A percentile compares a stretch with the other conserved stretches of the same genome.
Conservation (phyloP, 2,797 vertebrate genomes). For the Heteromormyrus szaboi region DNA sequence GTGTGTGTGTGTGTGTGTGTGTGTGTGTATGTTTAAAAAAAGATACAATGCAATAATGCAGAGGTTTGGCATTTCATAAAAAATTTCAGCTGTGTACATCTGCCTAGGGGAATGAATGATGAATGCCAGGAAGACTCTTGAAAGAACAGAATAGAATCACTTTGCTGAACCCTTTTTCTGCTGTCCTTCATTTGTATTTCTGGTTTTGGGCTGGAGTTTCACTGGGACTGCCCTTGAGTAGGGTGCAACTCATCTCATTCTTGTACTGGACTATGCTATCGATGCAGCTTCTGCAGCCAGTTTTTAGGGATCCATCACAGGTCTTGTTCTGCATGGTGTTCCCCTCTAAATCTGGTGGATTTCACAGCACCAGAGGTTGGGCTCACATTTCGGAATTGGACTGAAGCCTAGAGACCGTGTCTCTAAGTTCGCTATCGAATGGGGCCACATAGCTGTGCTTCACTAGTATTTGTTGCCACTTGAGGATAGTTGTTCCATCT, state of each 20-base stretch:
- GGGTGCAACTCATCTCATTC: background rate
- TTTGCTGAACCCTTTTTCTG: background rate
- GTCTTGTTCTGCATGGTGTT: background rate
- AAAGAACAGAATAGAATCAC: background rate
- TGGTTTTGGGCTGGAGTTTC: background rate
- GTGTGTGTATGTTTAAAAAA: too few species aligned
- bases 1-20: background rate
- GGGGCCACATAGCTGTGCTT: background rate
- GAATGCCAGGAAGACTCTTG: background rate
- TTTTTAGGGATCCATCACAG: background rate
- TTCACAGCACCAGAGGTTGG: background rate
- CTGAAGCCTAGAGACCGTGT: background rate
- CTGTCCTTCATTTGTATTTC: background rate
- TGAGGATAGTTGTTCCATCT: background rate
- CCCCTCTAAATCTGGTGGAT: background rate
- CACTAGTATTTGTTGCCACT: background rate
- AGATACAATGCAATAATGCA: background rate
- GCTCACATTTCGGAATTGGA: background rate
- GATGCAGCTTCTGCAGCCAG: background rate
- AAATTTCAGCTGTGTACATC: background rate
- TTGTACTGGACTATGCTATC: background rate
- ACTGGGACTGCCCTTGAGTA: background rate
- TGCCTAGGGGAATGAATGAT: background rate
- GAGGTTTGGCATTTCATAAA: background rate
- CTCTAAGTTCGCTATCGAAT: background rate